Percentiles rank a stretch among this genome's conserved stretches.
phyloP scores from a whole-genome alignment of 2,113 vertebrate genomes.

The Dascyllus trimaculatus region DNA sequence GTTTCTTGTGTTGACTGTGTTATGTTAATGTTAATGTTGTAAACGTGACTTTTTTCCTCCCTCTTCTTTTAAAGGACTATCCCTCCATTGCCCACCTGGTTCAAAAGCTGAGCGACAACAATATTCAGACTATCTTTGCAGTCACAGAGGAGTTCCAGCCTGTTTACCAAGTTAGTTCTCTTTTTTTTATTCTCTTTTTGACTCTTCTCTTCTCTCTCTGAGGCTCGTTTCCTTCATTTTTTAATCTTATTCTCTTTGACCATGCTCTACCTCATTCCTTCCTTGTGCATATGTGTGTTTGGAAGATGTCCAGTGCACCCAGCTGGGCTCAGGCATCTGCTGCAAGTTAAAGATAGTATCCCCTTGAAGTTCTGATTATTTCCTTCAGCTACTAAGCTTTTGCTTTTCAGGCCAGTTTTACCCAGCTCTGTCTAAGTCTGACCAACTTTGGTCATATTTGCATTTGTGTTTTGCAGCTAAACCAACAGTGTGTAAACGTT shows the following conservation, averaged over 20 bases:
- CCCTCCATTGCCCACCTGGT: slow-evolving; percentile 98
- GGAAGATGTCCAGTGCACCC: slow-evolving; percentile 11
- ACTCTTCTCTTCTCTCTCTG: not conserved
- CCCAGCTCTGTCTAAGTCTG: slow-evolving; percentile 26
- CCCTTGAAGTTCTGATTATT: slow-evolving; percentile 30
- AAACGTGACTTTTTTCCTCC: not conserved
- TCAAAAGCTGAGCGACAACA: slow-evolving; percentile 98
- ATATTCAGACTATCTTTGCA: slow-evolving; percentile 99
- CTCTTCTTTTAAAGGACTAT: slow-evolving; percentile 90
- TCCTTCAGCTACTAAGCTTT: slow-evolving; percentile 19
- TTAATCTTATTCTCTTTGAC: not conserved
- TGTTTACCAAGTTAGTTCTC: slow-evolving; percentile 91
- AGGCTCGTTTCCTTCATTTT: not conserved
- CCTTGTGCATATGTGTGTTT: slow-evolving; percentile 2
- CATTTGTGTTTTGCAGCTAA: not conserved
- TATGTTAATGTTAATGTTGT: not conserved
- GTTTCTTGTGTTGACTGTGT: not conserved
- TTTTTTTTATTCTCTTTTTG: not conserved
- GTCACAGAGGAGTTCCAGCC: slow-evolving; percentile 97
- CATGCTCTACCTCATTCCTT: not conserved
- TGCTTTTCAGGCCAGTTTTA: slow-evolving; percentile 5
- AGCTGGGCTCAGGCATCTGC: slow-evolving; percentile 46
- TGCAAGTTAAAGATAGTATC: slow-evolving; percentile 26
- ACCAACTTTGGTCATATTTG: not conserved
- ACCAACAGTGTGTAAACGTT: not conserved